phyloP scores from a whole-genome alignment of 2,888 invertebrate genomes.

The Pterobdella sp. region DNA sequence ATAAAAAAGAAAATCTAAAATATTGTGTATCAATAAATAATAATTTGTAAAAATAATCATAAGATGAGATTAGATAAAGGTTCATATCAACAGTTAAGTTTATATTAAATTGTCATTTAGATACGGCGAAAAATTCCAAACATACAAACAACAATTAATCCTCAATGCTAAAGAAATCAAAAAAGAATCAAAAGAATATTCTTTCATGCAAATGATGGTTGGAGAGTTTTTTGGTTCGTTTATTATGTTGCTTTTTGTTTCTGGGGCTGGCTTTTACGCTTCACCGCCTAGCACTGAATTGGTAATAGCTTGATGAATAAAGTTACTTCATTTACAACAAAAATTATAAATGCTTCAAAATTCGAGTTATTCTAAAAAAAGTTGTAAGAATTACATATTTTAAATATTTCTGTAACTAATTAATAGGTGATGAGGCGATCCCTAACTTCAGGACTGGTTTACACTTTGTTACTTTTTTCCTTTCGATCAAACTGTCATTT shows the following conservation, averaged over 20 bases:
- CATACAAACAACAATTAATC: background rate
- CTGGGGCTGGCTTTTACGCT: background rate
- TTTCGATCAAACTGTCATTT: background rate
- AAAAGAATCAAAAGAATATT: conserved; percentile 1
- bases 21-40: no score
- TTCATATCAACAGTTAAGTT: no score
- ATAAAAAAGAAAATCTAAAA: no score
- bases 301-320: background rate
- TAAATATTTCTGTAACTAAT: background rate
- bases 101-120: no score
- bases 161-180: background rate
- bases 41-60: no score
- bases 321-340: background rate
- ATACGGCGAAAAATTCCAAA: background rate
- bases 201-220: conserved; percentile 5
- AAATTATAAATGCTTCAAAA: background rate
- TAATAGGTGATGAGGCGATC: conserved; percentile 6
- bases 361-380: background rate
- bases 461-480: background rate
- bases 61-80: no score
- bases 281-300: background rate
- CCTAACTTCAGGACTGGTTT: background rate
- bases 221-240: background rate
- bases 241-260: background rate
- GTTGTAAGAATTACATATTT: background rate